These are phyloP conservation scores for Sebastes nivosus DNA, from an alignment of 2,797 vertebrate genomes.

Conservation along the genomic window DNA sequence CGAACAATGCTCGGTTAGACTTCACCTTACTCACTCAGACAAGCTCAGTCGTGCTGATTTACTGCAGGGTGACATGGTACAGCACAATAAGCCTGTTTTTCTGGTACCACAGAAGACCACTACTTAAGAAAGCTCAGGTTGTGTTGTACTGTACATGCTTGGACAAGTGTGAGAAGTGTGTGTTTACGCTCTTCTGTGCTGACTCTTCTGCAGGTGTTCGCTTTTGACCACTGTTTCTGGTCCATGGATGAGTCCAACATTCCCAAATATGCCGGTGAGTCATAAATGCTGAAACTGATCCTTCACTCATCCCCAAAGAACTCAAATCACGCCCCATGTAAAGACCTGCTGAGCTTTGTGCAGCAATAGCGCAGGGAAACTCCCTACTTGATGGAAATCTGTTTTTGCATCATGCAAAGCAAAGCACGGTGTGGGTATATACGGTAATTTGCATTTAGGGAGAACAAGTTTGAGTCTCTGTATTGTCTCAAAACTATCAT, in stretches of 20 bases:
- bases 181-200: conserved; percentile 43
- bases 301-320: conserved; percentile 17
- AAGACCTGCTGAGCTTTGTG: conserved; percentile 29
- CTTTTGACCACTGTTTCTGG: conserved; percentile 99
- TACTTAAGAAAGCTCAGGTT: conserved; percentile 17
- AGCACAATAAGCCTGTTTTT: conserved; percentile 34
- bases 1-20: conserved; percentile 45
- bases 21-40: conserved; percentile 50
- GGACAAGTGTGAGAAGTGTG: conserved; percentile 49
- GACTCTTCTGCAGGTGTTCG: conserved; percentile 89
- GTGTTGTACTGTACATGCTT: conserved; percentile 44
- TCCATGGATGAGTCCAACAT: conserved; percentile 98
- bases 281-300: conserved; percentile 21
- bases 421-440: neutral
- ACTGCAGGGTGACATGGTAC: conserved; percentile 18
- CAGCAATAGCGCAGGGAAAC: conserved; percentile 15
- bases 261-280: conserved; percentile 96
- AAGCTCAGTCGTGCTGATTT: conserved; percentile 60
- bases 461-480: conserved; percentile 4
- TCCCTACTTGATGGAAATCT: conserved; percentile 1
- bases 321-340: conserved; percentile 15
- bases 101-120: conserved; percentile 21
- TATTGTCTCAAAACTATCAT: neutral
- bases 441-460: conserved; percentile 34
- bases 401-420: conserved; percentile 56